Evolutionary conservation across 1,140 invertebrate species (phyloP), one percentile per base, ranked within the genome.

Genomic region (Heterodera schachtii): DNA sequence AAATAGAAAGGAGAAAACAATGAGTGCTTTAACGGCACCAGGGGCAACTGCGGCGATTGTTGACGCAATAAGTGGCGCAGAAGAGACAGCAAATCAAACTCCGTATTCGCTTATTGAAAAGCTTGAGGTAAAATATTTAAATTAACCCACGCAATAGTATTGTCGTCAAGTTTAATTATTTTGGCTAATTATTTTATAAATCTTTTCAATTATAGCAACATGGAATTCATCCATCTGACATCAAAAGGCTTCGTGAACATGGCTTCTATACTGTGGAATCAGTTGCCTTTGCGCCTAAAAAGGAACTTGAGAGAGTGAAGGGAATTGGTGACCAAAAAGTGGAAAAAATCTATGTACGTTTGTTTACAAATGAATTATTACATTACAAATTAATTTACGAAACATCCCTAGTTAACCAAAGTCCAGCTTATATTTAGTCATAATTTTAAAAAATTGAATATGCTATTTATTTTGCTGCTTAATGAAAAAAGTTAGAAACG

Each of bases 301-400:
- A 98, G 90, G 92, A 93, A 87, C 90, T 99, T 0, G 90, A 97
- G 11, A 90, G 93, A 8, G 95, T 99, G 31, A 98, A 98, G 92
- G 98, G 98, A 3, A 96, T 99, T 74, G 97, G 95, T 80, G 97
- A 99, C 90, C 94, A 94, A 13, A 99, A 99, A 91, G 97, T 95
- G 44, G 97, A 98, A 84, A 98, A 98, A 92, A 94, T 99, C 82
- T 87, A 97, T 77, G 93, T 93, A 91, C 89, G 90, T 83, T 75
- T 81, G 90, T 83, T 75, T 81, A 31, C 31, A 31, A 31, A 31
- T 31, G 31, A 31, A 31, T 31, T 31, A 0, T 31, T 31, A 31
- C 31, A 31, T 31, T 31, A 31, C 0, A 31, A 31, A 31, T 31
- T n/a, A n/a, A n/a, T n/a, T n/a, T n/a, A n/a, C n/a, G n/a, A n/a